Evolutionary conservation across 2,888 invertebrate species (phyloP), one percentile per base, ranked within the genome.

Genomic region (Eupithecia abbreviata): DNA sequence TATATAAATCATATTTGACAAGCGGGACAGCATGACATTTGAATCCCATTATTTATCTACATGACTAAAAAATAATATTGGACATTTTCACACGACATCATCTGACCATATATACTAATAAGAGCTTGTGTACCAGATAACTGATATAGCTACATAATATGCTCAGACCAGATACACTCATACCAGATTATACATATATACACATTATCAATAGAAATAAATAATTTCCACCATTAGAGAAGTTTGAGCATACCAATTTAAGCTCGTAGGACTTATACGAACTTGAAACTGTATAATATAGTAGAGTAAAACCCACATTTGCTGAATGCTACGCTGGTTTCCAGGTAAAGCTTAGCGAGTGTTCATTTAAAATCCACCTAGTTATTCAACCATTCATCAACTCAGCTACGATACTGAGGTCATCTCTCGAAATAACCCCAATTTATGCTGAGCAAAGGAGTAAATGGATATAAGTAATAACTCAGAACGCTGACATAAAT

Each of bases 401-500:
- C 58, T 30, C 30, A 30, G 30, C 30, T 45, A 43, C 12, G 55
- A 41, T 66, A 18, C 72, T 73, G 13, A 10, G 45, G 72, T 49
- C 43, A 58, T n/a, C 18, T 70, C 68, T 51, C 51, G 2, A n/a
- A 51, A 71, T 55, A 41, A 55, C 55, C 71, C 71, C 69, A 69
- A 69, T 69, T 69, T 69, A 49, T 47, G 69, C 47, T 69, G 45
- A 68, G 67, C 67, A 68, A 43, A 69, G 69, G n/a, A 45, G 69
- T 45, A 69, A 47, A 69, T 69, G 30, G 18, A 69, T 47, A 69
- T 68, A 68, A 68, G 62, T 66, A 42, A 66, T 68, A 69, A 69
- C 12, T 69, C 30, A 47, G 47, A 69, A 45, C 45, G 69, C 45
- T 69, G 69, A 47, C 47, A 69, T 47, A 69, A 69, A 69, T 69